Base-by-base conservation (phyloP, 2,888 invertebrate species). In the Gymnocheta viridis region DNA sequence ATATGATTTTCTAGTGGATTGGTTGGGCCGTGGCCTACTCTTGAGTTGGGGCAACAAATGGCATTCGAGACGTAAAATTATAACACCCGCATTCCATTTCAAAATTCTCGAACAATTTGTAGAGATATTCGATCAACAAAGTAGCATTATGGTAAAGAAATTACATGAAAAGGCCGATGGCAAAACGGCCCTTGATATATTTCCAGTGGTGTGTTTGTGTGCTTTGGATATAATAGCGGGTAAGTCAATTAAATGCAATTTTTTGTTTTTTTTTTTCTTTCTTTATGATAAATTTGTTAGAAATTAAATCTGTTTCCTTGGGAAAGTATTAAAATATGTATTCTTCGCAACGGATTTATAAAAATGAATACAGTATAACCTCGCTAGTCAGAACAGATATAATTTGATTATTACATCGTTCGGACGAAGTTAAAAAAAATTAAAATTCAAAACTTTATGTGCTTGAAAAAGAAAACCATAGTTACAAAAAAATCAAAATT, bases 61-160 rank as follows among this genome's bases (percentile, higher is more conserved):
- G 86, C 78, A 80, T 60, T 22, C 82, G 0, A 62, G 82, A 6
- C 85, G 86, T 4, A 86, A 86, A 56, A 74, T 85, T 19, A 51
- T 86, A 29, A 85, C 85, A 17, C 82, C 85, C 1, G 62, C 82
- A 12, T 85, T 78, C 29, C 85, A 85, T 66, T 85, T 85, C 19
- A 79, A 79, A 54, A 81, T 85, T 22, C 22, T 96, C 66, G 94
- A 96, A 88, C 94, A 95, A 87, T 96, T 96, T 89, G 90, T 95
- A 9, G 94, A 94, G 6, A 93, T 95, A 0, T 96, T 96, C 89
- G 94, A 95, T 87, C 93, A 93, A 77, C 94, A 95, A 84, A 92
- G 93, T n/a, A 90, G 92, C 94, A 22, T 90, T 96, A 82, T 96
- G 86, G 89, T 93, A 0, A 89, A 93, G 1, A 93, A 94, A 86